These are phyloP conservation scores for Astropecten irregularis DNA, from an alignment of 53 echinoderm and acorn worm genomes.

Conservation along the genomic window DNA sequence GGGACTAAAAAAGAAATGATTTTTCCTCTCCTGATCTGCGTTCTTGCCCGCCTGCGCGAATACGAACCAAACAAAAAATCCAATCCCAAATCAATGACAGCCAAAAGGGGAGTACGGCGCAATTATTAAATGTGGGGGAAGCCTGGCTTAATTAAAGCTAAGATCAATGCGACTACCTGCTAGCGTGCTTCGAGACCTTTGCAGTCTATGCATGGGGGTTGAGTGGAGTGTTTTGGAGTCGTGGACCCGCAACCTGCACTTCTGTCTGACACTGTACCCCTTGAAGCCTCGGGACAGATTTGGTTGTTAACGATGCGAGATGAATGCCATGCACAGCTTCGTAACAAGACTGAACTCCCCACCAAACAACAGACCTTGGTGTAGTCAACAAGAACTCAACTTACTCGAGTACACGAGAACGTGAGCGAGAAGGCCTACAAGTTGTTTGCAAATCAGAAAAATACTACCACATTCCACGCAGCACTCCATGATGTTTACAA, in stretches of 20 bases:
- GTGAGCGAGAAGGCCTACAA: too few species aligned
- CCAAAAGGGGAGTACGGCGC: slow-evolving; percentile 20
- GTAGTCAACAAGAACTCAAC: too few species aligned
- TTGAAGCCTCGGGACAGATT: background rate
- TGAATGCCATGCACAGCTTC: background rate
- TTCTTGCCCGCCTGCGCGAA: background rate
- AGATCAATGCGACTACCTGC: slow-evolving; percentile 25
- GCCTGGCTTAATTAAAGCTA: slow-evolving; percentile 50
- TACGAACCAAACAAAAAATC: slow-evolving; percentile 5
- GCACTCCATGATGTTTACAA: too few species aligned
- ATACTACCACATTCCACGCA: too few species aligned
- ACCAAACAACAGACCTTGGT: too few species aligned
- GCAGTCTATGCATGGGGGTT: background rate
- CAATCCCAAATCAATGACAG: slow-evolving; percentile 40
- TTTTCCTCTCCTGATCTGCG: background rate
- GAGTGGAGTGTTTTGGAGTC: slow-evolving; percentile 34
- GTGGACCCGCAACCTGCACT: background rate
- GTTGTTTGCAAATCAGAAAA: too few species aligned
- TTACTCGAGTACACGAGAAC: too few species aligned
- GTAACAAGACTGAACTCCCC: too few species aligned
- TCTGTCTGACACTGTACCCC: slow-evolving; percentile 27
- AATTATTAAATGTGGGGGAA: slow-evolving; percentile 2
- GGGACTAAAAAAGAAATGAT: background rate
- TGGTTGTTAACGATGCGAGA: background rate
- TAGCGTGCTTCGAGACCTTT: slow-evolving; percentile 12